Percentiles rank a stretch among this genome's conserved stretches.
phyloP scores from a whole-genome alignment of 2,113 vertebrate species.

The Pleuronectes platessa region DNA sequence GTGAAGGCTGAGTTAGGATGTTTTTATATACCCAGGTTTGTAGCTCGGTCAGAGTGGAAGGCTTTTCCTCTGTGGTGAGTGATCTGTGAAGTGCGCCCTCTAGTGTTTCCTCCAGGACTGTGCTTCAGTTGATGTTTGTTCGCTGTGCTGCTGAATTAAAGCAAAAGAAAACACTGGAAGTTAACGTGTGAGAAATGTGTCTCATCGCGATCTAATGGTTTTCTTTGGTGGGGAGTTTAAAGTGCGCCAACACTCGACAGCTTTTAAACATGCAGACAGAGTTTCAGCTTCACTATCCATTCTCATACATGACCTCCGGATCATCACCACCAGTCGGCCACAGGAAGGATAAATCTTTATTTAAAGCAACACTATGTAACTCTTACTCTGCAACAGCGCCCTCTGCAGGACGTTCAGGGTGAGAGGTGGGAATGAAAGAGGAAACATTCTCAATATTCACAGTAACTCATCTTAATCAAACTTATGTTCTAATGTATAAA shows the following conservation, averaged over 20 bases:
- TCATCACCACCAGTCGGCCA: too few species aligned
- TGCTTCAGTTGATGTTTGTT: neutral
- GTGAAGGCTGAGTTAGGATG: constrained; percentile 63
- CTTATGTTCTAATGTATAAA: too few species aligned
- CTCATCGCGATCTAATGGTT: neutral
- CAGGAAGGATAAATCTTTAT: too few species aligned
- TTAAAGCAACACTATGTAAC: too few species aligned
- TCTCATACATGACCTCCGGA: too few species aligned
- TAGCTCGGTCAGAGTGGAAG: neutral
- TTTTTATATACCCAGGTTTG: constrained; percentile 37
- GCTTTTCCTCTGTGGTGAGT: neutral
- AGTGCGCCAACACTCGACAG: too few species aligned
- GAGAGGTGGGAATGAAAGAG: too few species aligned
- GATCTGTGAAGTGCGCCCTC: constrained; percentile 15
- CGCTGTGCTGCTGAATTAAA: neutral
- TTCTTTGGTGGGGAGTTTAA: neutral
- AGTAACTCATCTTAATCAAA: too few species aligned
- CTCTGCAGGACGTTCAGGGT: too few species aligned
- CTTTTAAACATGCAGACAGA: neutral
- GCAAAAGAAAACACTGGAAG: neutral
- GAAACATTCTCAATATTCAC: too few species aligned
- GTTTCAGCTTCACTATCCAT: too few species aligned
- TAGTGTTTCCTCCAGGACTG: constrained; percentile 15
- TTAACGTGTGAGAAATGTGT: neutral
- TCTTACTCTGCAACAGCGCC: too few species aligned